A percentile compares a stretch with the other conserved stretches of the same genome.
Evolutionary conservation across 2,797 vertebrate species (phyloP).

Genomic region (Spinus olivaceus): DNA sequence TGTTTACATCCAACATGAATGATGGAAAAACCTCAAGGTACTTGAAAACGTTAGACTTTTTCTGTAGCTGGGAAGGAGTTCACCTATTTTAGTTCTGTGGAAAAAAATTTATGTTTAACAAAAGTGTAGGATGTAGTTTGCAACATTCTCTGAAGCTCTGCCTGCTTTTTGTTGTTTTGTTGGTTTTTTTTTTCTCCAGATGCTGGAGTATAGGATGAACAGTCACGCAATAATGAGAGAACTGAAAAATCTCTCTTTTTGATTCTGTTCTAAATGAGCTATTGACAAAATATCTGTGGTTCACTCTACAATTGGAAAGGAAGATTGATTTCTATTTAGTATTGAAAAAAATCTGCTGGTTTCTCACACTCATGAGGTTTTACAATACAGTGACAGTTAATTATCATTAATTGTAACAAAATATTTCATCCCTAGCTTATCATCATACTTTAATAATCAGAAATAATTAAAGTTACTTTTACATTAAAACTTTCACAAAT

Average conservation of each 20-base stretch:
- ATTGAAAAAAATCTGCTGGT: not conserved
- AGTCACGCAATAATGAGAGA: not conserved
- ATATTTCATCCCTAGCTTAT: not conserved
- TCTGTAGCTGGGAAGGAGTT: not conserved
- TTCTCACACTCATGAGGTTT: not conserved
- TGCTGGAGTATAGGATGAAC: not conserved
- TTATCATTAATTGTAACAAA: constrained; percentile 7
- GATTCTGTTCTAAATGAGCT: not conserved
- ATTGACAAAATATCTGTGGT: not conserved
- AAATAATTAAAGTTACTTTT: constrained; percentile 36
- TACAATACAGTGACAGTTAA: not conserved
- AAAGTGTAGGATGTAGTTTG: not conserved
- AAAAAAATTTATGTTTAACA: not conserved
- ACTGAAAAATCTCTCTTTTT: not conserved
- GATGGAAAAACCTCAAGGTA: not conserved
- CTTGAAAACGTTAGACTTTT: not conserved
- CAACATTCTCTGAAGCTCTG: not conserved
- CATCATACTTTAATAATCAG: not conserved
- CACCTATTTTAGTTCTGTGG: not conserved
- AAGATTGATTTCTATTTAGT: constrained; percentile 3
- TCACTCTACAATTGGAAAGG: not conserved
- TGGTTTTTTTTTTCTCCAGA: not conserved
- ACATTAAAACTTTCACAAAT: not conserved
- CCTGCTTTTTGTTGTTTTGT: not conserved
- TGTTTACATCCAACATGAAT: not conserved